Base-by-base conservation (phyloP, 1,140 invertebrate species). In the Venturia canescens region DNA sequence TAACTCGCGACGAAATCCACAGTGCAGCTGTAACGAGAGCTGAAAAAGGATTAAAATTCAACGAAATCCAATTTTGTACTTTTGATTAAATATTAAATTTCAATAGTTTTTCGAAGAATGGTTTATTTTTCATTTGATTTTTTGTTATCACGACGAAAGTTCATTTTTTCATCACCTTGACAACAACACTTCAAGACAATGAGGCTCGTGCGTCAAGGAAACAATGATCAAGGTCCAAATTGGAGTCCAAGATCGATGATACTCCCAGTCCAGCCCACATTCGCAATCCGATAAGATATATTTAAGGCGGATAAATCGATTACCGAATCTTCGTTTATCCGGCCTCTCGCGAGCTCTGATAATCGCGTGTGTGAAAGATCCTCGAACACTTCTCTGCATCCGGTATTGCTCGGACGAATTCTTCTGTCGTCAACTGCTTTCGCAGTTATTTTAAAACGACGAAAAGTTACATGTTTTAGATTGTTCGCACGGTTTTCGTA, bases 1-100 rank as follows among this genome's bases (percentile, higher is more conserved):
- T 74, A 74, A 74, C 26, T 29, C 71, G 48, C 71, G 26, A 53
- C 48, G 23, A 74, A 74, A 74, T 44, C 18, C n/a, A 2, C 6
- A 5, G 7, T 57, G 21, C 21, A 57, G n/a, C n/a, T 57, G 53
- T 57, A n/a, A n/a, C 53, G 21, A 16, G 5, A 16, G 13, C 21
- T 57, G 13, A 23, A 57, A 1, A 18, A 57, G 9, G 6, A 57
- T 57, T 4, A 44, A 13, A 44, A 44, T 44, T 44, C 13, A 1
- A 9, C 38, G 2, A 44, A 1, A 9, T 9, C 38, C 7, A 11
- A 44, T 44, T 44, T 9, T 44, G 38, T 11, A 44, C 38, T 44
- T n/a, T n/a, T 44, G 5, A 44, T 44, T 44, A 11, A 9, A 44
- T 44, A 44, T 4, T n/a, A n/a, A 11, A 34, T 44, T 44, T 13